These are phyloP conservation scores for Mayetiola destructor DNA, from an alignment of 2,888 invertebrate species.

Conservation along the genomic window DNA sequence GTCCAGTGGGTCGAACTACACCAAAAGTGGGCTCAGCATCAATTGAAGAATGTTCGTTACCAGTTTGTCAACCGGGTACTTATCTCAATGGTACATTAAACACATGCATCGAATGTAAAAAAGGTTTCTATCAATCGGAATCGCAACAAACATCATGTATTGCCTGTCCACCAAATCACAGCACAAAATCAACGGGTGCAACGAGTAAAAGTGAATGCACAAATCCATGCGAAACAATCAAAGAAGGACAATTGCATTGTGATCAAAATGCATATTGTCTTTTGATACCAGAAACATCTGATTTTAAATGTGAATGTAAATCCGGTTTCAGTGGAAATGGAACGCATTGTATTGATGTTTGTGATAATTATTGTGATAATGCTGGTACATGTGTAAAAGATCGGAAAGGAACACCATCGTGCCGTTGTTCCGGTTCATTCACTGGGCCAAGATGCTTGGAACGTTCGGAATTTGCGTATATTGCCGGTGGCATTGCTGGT, in stretches of 20 bases:
- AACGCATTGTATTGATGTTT: conserved; percentile 65
- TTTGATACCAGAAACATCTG: conserved; percentile 63
- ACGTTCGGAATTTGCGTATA: conserved; percentile 90
- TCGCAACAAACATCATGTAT: conserved; percentile 76
- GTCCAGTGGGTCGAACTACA: conserved; percentile 82
- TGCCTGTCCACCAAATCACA: conserved; percentile 79
- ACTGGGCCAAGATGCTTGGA: conserved; percentile 78
- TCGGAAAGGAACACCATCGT: conserved; percentile 66
- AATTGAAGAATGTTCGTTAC: conserved; percentile 82
- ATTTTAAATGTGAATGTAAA: conserved; percentile 84
- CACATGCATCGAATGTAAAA: conserved; percentile 72
- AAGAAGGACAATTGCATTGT: conserved; percentile 67
- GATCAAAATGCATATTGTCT: conserved; percentile 78
- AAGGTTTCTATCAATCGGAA: conserved; percentile 81
- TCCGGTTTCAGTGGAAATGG: conserved; percentile 86
- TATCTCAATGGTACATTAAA: conserved; percentile 77
- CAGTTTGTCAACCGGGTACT: conserved; percentile 70
- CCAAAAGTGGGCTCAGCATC: conserved; percentile 69
- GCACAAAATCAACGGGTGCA: conserved; percentile 68
- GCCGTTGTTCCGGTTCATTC: conserved; percentile 82
- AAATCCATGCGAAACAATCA: conserved; percentile 73
- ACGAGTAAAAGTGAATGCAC: conserved; percentile 74
- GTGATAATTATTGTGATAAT: conserved; percentile 75
- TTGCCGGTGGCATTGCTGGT: conserved; percentile 85
- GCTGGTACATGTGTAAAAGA: conserved; percentile 80